phyloP scores from a whole-genome alignment of 2,113 vertebrate genomes.

The Coreoperca whiteheadi region DNA sequence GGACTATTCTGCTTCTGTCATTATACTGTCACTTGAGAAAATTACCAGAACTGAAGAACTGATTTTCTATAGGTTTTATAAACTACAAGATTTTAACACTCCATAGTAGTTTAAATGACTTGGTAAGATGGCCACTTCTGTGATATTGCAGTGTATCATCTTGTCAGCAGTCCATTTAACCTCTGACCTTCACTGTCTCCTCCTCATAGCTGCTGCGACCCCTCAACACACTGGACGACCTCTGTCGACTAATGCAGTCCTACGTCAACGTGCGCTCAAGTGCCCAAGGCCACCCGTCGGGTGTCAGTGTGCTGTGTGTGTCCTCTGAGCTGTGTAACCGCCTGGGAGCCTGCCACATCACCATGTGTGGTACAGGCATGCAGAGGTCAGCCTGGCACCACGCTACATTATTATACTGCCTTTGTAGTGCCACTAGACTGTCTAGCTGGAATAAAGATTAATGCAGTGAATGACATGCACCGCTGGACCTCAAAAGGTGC shows the following conservation, averaged over 20 bases:
- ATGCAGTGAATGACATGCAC: conserved; percentile 24
- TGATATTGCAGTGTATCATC: background rate
- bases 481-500: background rate
- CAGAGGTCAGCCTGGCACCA: conserved; percentile 88
- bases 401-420: conserved; percentile 1
- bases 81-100: background rate
- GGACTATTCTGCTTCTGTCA: background rate
- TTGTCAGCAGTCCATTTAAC: conserved; percentile 11
- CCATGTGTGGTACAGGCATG: conserved; percentile 96
- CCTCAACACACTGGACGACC: conserved; percentile 97
- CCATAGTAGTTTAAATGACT: conserved; percentile 26
- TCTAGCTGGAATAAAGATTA: conserved; percentile 39
- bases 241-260: conserved; percentile 95
- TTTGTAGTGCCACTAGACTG: conserved; percentile 19
- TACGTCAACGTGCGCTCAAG: conserved; percentile 85
- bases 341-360: conserved; percentile 95
- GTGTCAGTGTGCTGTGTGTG: conserved; percentile 90
- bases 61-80: background rate
- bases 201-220: conserved; percentile 92
- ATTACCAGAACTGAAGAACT: background rate
- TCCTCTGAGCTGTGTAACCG: conserved; percentile 97
- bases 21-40: background rate
- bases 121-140: conserved; percentile 26
- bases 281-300: conserved; percentile 81
- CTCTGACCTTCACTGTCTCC: conserved; percentile 3